A percentile compares a stretch with the other conserved stretches of the same genome.
Conservation (phyloP, 2,113 vertebrate genomes). For the Serinus canaria region DNA sequence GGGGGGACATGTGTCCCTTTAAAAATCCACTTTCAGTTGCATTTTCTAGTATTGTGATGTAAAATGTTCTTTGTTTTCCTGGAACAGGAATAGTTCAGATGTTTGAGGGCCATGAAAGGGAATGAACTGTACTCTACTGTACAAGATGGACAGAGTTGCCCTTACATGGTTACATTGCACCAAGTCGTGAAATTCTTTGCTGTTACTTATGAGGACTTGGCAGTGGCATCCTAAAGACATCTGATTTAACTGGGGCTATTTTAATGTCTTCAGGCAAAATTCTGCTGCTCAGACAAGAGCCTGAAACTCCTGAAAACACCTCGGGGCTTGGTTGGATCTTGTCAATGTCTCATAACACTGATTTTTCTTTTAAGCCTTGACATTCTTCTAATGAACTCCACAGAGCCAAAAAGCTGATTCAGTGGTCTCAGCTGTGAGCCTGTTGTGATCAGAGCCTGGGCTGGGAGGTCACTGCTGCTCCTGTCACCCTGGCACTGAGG, state of each 20-base stretch:
- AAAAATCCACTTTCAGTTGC: neutral
- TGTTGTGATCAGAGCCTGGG: neutral
- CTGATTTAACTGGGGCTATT: constrained; percentile 41
- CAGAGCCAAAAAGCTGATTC: neutral
- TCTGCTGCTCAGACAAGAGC: neutral
- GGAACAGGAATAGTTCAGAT: constrained; percentile 64
- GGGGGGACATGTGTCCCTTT: neutral
- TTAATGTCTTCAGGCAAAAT: constrained; percentile 26
- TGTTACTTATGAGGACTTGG: constrained; percentile 49
- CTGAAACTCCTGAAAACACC: neutral
- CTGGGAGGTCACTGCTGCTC: neutral
- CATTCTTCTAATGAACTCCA: neutral
- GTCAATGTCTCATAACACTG: neutral
- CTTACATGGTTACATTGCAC: constrained; percentile 74
- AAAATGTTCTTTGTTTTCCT: constrained; percentile 46
- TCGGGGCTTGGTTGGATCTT: neutral
- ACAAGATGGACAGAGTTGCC: constrained; percentile 57
- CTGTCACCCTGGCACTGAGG: neutral
- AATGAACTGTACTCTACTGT: constrained; percentile 59
- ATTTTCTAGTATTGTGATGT: constrained; percentile 39
- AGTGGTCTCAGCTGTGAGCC: neutral
- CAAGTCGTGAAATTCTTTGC: constrained; percentile 67
- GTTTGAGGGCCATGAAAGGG: constrained; percentile 70
- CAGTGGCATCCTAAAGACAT: constrained; percentile 53
- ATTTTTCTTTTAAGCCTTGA: neutral